Conservation (phyloP, 2,113 vertebrate species). For the Phyllostomus discolor region DNA sequence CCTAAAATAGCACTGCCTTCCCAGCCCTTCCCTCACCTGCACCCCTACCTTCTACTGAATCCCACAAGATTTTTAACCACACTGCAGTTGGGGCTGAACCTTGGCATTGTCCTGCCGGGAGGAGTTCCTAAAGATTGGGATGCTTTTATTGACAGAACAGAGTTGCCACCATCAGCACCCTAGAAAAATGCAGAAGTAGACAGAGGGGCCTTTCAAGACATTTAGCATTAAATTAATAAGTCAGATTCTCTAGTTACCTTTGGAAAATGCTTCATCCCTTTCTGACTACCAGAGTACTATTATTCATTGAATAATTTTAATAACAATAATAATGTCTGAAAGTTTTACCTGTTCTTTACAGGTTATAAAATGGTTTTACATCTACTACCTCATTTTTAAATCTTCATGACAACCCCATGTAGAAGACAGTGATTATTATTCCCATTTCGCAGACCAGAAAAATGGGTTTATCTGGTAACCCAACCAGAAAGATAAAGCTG, state of each 20-base stretch:
- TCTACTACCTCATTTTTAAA: neutral
- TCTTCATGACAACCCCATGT: neutral
- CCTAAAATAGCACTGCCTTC: neutral
- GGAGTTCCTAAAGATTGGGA: neutral
- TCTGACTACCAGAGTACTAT: neutral
- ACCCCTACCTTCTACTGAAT: rapidly evolving
- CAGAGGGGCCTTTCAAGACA: neutral
- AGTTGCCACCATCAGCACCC: neutral
- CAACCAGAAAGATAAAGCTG: neutral
- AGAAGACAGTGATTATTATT: neutral
- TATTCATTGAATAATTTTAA: neutral
- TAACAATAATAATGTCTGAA: neutral
- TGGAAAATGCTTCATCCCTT: neutral
- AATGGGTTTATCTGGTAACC: neutral
- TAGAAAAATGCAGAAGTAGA: neutral
- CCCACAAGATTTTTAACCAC: neutral
- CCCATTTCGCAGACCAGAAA: neutral
- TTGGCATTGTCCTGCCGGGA: neutral
- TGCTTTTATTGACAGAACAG: neutral
- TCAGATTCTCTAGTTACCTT: neutral
- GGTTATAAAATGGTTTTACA: neutral
- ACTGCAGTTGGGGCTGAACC: neutral
- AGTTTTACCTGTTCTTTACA: neutral
- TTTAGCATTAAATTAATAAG: neutral
- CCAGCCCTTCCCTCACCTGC: neutral